Conservation (phyloP, 2,888 invertebrate species). For the Drosophila cracens region DNA sequence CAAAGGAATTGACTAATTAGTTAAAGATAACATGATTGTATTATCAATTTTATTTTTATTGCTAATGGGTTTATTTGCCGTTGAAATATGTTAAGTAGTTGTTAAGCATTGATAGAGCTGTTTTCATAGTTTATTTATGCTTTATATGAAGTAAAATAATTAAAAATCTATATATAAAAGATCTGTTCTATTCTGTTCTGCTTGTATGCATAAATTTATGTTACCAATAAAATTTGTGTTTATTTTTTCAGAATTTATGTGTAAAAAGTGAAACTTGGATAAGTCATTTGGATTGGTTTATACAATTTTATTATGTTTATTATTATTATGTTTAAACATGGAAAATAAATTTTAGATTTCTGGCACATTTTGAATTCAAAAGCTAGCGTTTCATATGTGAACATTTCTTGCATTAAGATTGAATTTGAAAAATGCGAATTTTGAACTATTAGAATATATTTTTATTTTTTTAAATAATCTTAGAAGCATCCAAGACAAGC, state of each 20-base stretch:
- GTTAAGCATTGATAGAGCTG: background rate
- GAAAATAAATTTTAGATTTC: background rate
- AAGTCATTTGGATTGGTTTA: background rate
- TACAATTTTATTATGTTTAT: too few relatives aligned
- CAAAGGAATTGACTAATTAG: constrained; percentile 14
- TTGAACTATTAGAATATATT: background rate
- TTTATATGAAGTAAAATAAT: background rate
- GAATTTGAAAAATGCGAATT: background rate
- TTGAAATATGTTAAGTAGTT: background rate
- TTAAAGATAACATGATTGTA: constrained; percentile 1
- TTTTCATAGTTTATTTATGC: background rate
- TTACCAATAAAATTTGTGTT: background rate
- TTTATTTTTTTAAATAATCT: background rate
- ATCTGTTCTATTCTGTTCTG: too few relatives aligned
- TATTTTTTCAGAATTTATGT: background rate
- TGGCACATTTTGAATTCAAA: background rate
- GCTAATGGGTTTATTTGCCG: background rate
- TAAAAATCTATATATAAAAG: too few relatives aligned
- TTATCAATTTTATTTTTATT: background rate
- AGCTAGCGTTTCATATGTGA: background rate
- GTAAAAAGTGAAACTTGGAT: background rate
- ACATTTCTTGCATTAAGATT: background rate
- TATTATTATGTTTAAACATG: background rate
- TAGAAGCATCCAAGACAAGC: background rate
- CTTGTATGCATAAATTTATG: background rate